Conservation (phyloP, 2,888 invertebrate species). For the Limnephilus lunatus region DNA sequence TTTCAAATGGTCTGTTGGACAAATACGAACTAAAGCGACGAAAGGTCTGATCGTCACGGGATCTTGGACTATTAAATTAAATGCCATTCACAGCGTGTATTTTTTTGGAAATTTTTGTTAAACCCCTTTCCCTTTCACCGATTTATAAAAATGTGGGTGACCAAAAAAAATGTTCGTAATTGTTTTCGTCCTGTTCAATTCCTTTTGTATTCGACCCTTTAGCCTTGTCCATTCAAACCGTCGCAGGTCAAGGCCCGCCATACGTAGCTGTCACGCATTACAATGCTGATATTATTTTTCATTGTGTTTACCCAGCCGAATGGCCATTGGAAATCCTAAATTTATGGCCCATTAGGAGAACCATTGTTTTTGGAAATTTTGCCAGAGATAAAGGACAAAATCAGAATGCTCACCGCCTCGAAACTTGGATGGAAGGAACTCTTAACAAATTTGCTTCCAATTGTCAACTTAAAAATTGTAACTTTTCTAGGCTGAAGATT, state of each 20-base stretch:
- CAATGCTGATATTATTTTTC: neutral
- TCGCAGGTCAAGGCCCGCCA: neutral
- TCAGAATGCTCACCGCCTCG: neutral
- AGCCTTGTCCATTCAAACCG: neutral
- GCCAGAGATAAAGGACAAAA: neutral
- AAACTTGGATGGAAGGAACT: neutral
- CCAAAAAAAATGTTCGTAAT: neutral
- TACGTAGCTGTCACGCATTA: neutral
- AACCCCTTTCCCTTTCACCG: neutral
- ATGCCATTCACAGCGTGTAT: neutral
- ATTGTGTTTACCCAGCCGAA: neutral
- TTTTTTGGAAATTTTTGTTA: neutral
- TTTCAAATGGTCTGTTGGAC: too few relatives aligned
- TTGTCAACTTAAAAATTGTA: too few relatives aligned
- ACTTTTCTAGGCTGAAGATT: too few relatives aligned
- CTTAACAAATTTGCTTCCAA: neutral
- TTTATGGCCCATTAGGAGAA: neutral
- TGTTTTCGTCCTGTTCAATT: neutral
- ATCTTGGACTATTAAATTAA: too few relatives aligned
- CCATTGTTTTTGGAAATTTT: neutral
- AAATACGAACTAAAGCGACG: too few relatives aligned
- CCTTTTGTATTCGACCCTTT: neutral
- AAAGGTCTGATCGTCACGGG: too few relatives aligned
- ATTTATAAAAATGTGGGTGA: neutral
- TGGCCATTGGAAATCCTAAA: neutral